These are phyloP conservation scores for Callipepla californica DNA, from an alignment of 2,113 vertebrate species.

Conservation along the genomic window DNA sequence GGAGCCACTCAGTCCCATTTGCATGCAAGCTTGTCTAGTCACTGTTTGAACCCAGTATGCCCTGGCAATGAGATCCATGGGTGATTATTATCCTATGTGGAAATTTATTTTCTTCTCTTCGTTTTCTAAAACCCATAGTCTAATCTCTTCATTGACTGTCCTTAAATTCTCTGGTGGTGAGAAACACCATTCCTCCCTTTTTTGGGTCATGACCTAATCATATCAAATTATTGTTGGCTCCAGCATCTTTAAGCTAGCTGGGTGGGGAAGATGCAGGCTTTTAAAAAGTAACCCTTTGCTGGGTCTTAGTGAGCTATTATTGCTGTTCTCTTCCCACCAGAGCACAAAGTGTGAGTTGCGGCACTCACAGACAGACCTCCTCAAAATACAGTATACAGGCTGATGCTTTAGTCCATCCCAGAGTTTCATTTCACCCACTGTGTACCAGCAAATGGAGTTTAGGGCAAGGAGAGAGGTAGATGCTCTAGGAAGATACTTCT, in stretches of 20 bases:
- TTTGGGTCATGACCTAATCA: constrained; percentile 42
- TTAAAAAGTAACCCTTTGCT: background rate
- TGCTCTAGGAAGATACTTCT: background rate
- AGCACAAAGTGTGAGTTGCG: background rate
- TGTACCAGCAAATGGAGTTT: background rate
- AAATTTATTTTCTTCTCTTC: background rate
- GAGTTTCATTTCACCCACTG: background rate
- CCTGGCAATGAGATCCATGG: background rate
- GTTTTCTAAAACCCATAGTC: background rate
- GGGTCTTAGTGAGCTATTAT: background rate
- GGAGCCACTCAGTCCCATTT: background rate
- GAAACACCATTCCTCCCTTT: background rate
- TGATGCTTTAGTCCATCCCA: background rate
- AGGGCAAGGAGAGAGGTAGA: background rate
- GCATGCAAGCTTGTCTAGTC: background rate
- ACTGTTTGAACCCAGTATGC: accelerated
- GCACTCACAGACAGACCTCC: background rate
- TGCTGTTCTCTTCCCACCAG: background rate
- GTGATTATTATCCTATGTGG: background rate
- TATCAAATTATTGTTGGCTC: constrained; percentile 6
- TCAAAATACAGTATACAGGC: background rate
- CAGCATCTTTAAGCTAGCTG: background rate
- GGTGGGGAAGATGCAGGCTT: background rate
- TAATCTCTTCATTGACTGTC: background rate
- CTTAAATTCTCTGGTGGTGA: background rate